Conservation (phyloP, 2,113 vertebrate species). For the Brachionichthys hirsutus region DNA sequence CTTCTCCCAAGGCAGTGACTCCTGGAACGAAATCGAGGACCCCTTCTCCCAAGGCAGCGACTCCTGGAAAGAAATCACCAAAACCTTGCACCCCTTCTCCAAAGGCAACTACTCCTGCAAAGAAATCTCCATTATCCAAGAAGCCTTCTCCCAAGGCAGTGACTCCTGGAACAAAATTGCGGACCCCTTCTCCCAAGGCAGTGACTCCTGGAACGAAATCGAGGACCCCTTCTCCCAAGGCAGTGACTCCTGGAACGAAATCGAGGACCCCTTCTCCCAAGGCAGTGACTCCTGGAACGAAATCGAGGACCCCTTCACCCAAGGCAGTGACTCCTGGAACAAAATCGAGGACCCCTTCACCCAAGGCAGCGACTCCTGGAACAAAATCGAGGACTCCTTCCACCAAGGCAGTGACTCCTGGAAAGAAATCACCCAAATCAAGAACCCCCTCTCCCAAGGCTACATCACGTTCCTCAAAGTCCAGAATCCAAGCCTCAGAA, state of each 20-base stretch:
- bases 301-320: slow-evolving; percentile 18
- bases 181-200: slow-evolving; percentile 20
- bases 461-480: slow-evolving; percentile 20
- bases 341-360: slow-evolving; percentile 1
- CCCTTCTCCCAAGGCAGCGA: slow-evolving; percentile 13
- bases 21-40: slow-evolving; percentile 40
- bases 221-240: slow-evolving; percentile 21
- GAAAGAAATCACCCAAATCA: slow-evolving; percentile 20
- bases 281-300: slow-evolving; percentile 37
- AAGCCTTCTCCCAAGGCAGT: slow-evolving; percentile 19
- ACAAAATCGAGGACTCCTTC: slow-evolving; percentile 14
- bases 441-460: slow-evolving; percentile 23
- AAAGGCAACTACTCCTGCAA: slow-evolving; percentile 37
- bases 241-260: slow-evolving; percentile 38
- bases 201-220: slow-evolving; percentile 25
- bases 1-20: slow-evolving; percentile 35
- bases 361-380: slow-evolving; percentile 13
- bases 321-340: slow-evolving; percentile 24
- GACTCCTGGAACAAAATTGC: slow-evolving; percentile 7
- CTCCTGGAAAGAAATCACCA: too few relatives aligned
- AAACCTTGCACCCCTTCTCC: slow-evolving; percentile 16
- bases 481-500: slow-evolving; percentile 2
- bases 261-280: slow-evolving; percentile 34
- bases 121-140: too few relatives aligned
- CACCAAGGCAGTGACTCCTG: slow-evolving; percentile 33